phyloP scores from a whole-genome alignment of 2,797 vertebrate genomes.

The Peromyscus attwateri region DNA sequence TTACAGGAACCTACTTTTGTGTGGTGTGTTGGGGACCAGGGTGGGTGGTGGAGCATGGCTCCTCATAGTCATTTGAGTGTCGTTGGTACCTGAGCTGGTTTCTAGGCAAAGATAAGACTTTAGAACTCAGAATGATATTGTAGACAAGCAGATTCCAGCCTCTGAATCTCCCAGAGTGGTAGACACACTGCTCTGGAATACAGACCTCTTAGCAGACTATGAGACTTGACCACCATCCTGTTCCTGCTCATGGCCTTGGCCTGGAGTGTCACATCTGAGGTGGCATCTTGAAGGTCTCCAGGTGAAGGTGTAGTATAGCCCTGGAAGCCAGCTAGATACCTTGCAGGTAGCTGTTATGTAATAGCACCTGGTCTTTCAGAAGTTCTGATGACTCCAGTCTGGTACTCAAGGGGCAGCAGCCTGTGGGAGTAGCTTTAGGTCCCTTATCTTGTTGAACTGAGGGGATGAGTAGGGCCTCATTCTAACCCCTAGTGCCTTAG shows the following conservation, averaged over 20 bases:
- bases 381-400: not conserved
- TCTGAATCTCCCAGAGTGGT: not conserved
- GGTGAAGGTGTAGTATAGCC: not conserved
- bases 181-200: not conserved
- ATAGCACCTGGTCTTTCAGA: not conserved
- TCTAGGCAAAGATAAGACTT: not conserved
- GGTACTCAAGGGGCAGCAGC: not conserved
- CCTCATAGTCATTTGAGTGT: rapidly evolving
- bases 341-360: not conserved
- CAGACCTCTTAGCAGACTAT: not conserved
- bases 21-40: too few species aligned
- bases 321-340: not conserved
- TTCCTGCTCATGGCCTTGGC: not conserved
- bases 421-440: not conserved
- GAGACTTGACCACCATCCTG: not conserved
- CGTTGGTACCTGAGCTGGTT: not conserved
- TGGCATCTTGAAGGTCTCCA: not conserved
- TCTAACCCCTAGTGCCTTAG: not conserved
- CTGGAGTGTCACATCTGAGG: too few species aligned
- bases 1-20: not conserved
- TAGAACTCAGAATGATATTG: not conserved
- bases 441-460: not conserved
- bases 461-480: too few species aligned
- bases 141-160: too few species aligned
- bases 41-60: not conserved